Conservation (phyloP, 1,140 invertebrate genomes). For the Mycetomoellerius zeteki region DNA sequence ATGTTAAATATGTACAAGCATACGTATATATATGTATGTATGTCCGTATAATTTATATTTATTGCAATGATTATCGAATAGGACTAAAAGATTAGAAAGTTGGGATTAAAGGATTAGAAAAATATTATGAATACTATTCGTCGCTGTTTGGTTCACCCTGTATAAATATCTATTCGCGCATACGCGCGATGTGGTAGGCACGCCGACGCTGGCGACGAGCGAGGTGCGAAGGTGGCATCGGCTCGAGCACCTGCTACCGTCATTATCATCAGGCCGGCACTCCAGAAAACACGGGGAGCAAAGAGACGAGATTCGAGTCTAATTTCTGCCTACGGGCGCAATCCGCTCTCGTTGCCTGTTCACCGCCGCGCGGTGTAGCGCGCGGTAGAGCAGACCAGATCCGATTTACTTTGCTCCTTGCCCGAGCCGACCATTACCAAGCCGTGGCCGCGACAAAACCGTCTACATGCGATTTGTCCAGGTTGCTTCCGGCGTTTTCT, state of each 20-base stretch:
- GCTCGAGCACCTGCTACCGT: constrained; percentile 82
- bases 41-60: neutral
- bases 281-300: constrained; percentile 79
- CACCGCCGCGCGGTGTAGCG: constrained; percentile 11
- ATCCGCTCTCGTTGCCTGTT: constrained; percentile 74
- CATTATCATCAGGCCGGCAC: constrained; percentile 81
- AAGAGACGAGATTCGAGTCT: constrained; percentile 78
- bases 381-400: constrained; percentile 51
- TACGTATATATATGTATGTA: no score
- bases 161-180: constrained; percentile 60
- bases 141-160: constrained; percentile 28
- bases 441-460: constrained; percentile 52
- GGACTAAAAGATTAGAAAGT: no score
- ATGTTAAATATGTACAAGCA: neutral
- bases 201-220: constrained; percentile 61
- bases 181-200: constrained; percentile 63
- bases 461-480: constrained; percentile 57
- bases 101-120: neutral
- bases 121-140: neutral
- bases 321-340: constrained; percentile 80
- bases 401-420: constrained; percentile 71
- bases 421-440: constrained; percentile 56
- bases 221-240: constrained; percentile 81
- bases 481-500: constrained; percentile 61
- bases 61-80: neutral